Base-by-base conservation (phyloP, 2,797 vertebrate species). In the Poecilia gillii region DNA sequence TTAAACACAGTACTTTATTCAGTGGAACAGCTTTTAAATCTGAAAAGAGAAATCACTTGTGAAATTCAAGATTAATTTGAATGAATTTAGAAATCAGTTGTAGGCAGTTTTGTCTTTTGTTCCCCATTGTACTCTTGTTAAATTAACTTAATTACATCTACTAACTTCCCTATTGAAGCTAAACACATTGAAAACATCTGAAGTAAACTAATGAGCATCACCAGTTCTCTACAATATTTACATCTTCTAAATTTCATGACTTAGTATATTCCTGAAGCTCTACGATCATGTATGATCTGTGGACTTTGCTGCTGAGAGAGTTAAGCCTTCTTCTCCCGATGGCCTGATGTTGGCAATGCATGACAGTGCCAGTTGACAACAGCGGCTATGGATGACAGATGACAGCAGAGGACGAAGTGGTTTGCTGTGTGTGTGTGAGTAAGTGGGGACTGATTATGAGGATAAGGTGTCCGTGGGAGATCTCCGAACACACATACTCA, bases 361-460 rank as follows among this genome's bases (percentile, higher is more conserved):
- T 94, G 95, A 95, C 94, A 94, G 95, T 91, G 71, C 92, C 93
- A 81, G 80, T 88, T 95, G 96, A 96, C 95, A 96, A 95, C 91
- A 87, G 90, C 91, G 87, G 90, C 94, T 94, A 94, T 92, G 93
- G 92, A 95, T 96, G 96, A 96, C 95, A 94, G 95, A 96, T 96
- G 96, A 96, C 94, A 91, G 92, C 88, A 84, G 90, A 94, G 87
- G 87, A 90, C 89, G 89, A 90, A 93, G 87, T 53, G 85, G 90
- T 88, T 92, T 84, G 77, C 75, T 72, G 75, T 80, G 81, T 78
- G 85, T 66, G 51, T 64, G 18, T 46, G 64, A n/a, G 68, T 46
- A 80, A 78, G 76, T 79, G 59, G 68, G 74, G 83, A 90, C 88
- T 90, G 92, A 95, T 95, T 94, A 94, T 92, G 91, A 95, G 93